A percentile compares a stretch with the other conserved stretches of the same genome.
Conservation (phyloP, 2,797 vertebrate genomes). For the Tokudaia tokunoshimensis region DNA sequence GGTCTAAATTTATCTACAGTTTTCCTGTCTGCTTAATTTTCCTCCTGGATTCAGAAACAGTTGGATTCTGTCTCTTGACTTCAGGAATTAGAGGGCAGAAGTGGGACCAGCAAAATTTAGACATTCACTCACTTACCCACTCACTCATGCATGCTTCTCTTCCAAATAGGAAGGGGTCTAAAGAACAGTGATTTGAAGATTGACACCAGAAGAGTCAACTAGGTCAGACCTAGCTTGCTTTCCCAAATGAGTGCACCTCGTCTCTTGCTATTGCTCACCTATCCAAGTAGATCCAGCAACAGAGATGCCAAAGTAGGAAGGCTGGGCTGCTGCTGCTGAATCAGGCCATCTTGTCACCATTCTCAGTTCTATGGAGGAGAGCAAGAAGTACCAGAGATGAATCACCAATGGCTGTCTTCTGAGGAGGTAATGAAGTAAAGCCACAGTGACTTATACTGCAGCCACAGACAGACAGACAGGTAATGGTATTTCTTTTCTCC, state of each 20-base stretch:
- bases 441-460: neutral
- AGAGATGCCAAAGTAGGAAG: neutral
- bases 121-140: neutral
- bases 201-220: neutral
- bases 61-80: neutral
- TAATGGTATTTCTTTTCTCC: constrained; percentile 43
- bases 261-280: neutral
- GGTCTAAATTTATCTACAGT: neutral
- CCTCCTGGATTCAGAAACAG: neutral
- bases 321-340: neutral
- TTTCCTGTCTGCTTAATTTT: neutral
- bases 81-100: neutral
- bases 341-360: neutral
- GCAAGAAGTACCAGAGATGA: neutral
- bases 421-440: neutral
- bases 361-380: neutral
- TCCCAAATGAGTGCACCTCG: neutral
- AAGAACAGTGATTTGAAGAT: neutral
- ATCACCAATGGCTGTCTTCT: neutral
- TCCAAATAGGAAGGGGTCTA: neutral
- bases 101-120: neutral
- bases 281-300: neutral
- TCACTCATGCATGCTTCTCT: neutral
- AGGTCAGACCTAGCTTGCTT: neutral
- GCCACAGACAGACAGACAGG: constrained; percentile 31